Evolutionary conservation across 2,113 vertebrate species (phyloP).

Genomic region (Chaetura pelagica): DNA sequence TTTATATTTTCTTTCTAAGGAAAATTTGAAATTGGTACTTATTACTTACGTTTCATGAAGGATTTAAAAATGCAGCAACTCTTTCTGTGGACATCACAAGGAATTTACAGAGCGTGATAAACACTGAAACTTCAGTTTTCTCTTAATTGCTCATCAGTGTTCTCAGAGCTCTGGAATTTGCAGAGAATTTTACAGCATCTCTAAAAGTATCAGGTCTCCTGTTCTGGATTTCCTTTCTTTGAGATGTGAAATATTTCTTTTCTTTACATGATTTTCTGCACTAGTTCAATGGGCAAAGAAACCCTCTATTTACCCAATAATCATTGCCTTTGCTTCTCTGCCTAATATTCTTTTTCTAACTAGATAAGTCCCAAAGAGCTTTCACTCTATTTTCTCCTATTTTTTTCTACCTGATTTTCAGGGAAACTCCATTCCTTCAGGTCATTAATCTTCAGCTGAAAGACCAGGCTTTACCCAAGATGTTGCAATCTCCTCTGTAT

Average conservation of each 20-base stretch:
- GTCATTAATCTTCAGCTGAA: constrained; percentile 26
- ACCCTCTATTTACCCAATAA: background rate
- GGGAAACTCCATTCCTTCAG: constrained; percentile 10
- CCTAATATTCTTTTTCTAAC: background rate
- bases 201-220: background rate
- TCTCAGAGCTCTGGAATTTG: constrained; percentile 61
- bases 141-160: constrained; percentile 9
- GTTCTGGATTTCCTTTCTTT: constrained; percentile 1
- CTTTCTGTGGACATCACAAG: constrained; percentile 8
- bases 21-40: background rate
- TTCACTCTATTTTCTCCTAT: background rate
- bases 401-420: background rate
- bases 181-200: constrained; percentile 1
- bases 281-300: background rate
- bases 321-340: background rate
- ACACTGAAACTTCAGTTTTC: background rate
- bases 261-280: background rate
- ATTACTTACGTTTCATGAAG: background rate
- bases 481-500: constrained; percentile 25
- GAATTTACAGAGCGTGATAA: constrained; percentile 46
- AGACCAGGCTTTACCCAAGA: background rate
- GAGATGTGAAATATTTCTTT: background rate
- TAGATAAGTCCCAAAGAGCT: background rate
- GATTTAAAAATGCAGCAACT: constrained; percentile 8
- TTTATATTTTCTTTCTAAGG: constrained; percentile 11